Conservation (phyloP, 2,888 invertebrate genomes). For the Tuta absoluta region DNA sequence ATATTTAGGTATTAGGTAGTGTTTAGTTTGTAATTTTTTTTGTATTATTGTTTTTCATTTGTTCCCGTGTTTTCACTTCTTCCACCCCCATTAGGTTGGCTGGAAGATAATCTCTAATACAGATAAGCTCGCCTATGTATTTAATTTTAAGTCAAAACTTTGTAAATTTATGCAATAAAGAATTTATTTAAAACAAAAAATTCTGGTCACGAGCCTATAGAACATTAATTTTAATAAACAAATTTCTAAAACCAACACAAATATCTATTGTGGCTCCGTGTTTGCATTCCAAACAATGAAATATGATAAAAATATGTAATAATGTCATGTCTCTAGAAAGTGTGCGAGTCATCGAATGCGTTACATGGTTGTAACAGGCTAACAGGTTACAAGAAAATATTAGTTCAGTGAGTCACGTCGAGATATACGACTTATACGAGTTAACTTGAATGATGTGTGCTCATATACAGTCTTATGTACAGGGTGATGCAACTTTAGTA, state of each 20-base stretch:
- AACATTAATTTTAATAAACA: neutral
- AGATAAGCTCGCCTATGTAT: no score
- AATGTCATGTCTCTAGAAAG: conserved; percentile 22
- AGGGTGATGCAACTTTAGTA: conserved; percentile 1
- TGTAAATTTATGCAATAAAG: no score
- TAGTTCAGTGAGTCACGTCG: conserved; percentile 10
- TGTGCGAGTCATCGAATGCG: conserved; percentile 6
- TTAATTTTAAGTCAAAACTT: no score
- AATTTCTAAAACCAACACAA: conserved; percentile 2
- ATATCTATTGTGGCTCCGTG: neutral
- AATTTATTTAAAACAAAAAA: no score
- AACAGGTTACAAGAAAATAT: conserved; percentile 18
- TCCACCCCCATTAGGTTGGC: no score
- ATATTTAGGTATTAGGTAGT: no score
- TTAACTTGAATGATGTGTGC: conserved; percentile 9
- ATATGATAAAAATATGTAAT: conserved; percentile 21
- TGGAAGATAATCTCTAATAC: no score
- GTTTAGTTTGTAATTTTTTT: no score
- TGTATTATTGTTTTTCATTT: no score
- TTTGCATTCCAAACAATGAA: conserved; percentile 7
- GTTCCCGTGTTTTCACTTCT: no score
- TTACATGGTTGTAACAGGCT: conserved; percentile 3
- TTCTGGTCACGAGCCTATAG: no score
- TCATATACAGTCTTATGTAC: neutral
- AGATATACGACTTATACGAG: neutral